Evolutionary conservation across 2,113 vertebrate genomes (phyloP).

Genomic region (Gambusia affinis): DNA sequence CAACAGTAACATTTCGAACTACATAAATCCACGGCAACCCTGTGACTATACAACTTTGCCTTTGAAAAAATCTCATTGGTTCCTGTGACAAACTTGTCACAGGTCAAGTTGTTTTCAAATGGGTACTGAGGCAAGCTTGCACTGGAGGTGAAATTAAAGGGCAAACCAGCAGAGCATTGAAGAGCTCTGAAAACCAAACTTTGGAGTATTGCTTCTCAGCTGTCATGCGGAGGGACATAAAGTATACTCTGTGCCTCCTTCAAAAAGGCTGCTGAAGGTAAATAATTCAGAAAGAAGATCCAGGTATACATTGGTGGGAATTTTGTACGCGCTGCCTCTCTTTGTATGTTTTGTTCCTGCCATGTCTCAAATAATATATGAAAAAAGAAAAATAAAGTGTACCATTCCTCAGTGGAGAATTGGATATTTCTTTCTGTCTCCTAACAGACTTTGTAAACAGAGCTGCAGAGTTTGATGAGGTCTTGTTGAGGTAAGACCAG

Average conservation of each 20-base stretch:
- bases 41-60: slow-evolving; percentile 50
- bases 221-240: slow-evolving; percentile 63
- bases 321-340: slow-evolving; percentile 57
- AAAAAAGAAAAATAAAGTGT: slow-evolving; percentile 42
- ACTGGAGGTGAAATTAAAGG: slow-evolving; percentile 73
- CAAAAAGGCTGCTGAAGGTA: slow-evolving; percentile 54
- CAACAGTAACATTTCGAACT: slow-evolving; percentile 48
- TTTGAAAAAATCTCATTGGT: slow-evolving; percentile 52
- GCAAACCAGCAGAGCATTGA: slow-evolving; percentile 64
- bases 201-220: slow-evolving; percentile 58
- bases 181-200: slow-evolving; percentile 60
- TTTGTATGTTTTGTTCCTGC: slow-evolving; percentile 48
- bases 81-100: slow-evolving; percentile 49
- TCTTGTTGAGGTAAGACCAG: slow-evolving; percentile 58
- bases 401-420: slow-evolving; percentile 54
- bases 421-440: slow-evolving; percentile 61
- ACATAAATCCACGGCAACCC: slow-evolving; percentile 31
- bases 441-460: slow-evolving; percentile 66
- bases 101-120: slow-evolving; percentile 68
- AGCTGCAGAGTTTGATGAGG: slow-evolving; percentile 65
- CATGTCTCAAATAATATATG: slow-evolving; percentile 68
- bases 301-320: slow-evolving; percentile 52
- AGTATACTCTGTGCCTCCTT: slow-evolving; percentile 54
- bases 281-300: slow-evolving; percentile 70
- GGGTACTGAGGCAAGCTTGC: slow-evolving; percentile 47